phyloP scores from a whole-genome alignment of 2,888 invertebrate species.

The Epinotia ramella region DNA sequence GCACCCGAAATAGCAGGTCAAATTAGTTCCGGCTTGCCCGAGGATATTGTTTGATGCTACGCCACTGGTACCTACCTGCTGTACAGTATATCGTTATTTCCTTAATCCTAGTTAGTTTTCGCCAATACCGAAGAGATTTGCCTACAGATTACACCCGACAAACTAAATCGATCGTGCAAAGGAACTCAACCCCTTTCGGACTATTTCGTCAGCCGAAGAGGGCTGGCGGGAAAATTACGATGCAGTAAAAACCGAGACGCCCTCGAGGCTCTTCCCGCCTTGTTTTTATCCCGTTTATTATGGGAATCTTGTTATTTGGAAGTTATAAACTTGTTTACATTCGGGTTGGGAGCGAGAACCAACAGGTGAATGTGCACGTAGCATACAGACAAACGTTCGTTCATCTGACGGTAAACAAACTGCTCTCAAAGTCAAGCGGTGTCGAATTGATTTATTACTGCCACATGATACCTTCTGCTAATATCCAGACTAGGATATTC shows the following conservation, averaged over 20 bases:
- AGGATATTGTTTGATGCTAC: no score
- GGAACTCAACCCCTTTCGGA: conserved; percentile 22
- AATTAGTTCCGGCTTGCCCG: no score
- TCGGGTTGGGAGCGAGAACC: conserved; percentile 47
- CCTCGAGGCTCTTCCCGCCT: conserved; percentile 45
- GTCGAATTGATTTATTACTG: not conserved
- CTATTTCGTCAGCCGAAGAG: conserved; percentile 3
- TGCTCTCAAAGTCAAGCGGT: not conserved
- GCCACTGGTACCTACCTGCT: no score
- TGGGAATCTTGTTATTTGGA: conserved; percentile 58
- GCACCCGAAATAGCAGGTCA: no score
- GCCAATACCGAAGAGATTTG: not conserved
- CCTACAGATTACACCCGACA: not conserved
- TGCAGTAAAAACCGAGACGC: conserved; percentile 43
- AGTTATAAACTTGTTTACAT: conserved; percentile 65
- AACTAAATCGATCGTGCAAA: conserved; percentile 21
- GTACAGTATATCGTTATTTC: no score
- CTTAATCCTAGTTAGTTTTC: not conserved
- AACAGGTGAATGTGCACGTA: conserved; percentile 50
- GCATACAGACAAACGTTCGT: conserved; percentile 11
- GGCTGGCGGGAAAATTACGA: conserved; percentile 41
- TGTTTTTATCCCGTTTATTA: conserved; percentile 56
- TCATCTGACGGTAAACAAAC: not conserved
- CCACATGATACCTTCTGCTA: not conserved
- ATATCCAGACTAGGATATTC: not conserved